Conservation (phyloP, 1,140 invertebrate genomes). For the Arion vulgaris region DNA sequence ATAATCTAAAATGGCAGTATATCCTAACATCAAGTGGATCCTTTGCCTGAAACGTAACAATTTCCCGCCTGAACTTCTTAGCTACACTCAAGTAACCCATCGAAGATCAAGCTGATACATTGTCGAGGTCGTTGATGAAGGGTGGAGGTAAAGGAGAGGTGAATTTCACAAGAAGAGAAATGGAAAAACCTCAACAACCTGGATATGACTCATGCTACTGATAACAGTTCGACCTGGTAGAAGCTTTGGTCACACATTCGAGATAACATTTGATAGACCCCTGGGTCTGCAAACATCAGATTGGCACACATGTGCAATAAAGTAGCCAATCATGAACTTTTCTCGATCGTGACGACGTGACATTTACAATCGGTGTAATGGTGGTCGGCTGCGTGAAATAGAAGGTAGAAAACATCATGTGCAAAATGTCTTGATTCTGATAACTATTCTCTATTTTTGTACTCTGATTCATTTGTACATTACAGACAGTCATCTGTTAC, state of each 20-base stretch:
- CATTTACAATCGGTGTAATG: neutral
- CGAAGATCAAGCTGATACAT: too few species aligned
- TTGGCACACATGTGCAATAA: slow-evolving; percentile 1
- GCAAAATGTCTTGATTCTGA: too few species aligned
- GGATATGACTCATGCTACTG: slow-evolving; percentile 12
- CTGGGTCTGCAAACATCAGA: slow-evolving; percentile 6
- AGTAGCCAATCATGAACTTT: slow-evolving; percentile 22
- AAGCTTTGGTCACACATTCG: neutral
- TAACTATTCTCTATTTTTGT: too few species aligned
- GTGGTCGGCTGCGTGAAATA: neutral
- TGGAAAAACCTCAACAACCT: neutral
- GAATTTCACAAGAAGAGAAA: neutral
- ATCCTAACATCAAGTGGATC: too few species aligned
- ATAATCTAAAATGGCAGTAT: too few species aligned
- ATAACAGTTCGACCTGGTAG: neutral
- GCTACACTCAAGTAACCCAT: too few species aligned
- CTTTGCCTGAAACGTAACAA: too few species aligned
- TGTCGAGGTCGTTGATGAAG: too few species aligned
- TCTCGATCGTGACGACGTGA: neutral
- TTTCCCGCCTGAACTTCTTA: too few species aligned
- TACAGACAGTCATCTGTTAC: too few species aligned
- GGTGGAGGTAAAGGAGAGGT: neutral
- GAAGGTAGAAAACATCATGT: neutral
- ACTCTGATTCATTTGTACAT: too few species aligned
- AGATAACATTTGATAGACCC: neutral